Base-by-base conservation (phyloP, 1,140 invertebrate genomes). In the Zaprionus capensis region DNA sequence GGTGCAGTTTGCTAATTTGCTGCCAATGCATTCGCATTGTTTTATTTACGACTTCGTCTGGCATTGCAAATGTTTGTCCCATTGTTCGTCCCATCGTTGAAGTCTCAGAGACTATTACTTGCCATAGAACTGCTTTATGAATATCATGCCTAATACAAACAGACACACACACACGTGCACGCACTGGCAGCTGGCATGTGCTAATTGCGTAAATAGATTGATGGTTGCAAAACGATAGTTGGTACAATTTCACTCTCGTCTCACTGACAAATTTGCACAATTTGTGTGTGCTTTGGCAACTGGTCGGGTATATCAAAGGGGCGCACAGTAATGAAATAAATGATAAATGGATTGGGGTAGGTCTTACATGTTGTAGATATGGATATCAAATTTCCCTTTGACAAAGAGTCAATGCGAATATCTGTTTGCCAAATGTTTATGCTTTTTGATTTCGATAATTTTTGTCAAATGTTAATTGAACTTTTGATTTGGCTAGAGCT, bases 141-240 rank as follows among this genome's bases (percentile, higher is more conserved):
- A 76, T 76, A 65, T 61, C 68, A 76, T 24, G 51, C 20, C 41
- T 36, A 14, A 55, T 20, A 15, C 41, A 44, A 14, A 55, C 26
- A 53, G 26, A 55, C 26, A 53, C 44, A 36, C 36, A 58, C 14
- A 57, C 11, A 36, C 20, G 34, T 6, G 31, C 24, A 38, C 9
- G 22, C 20, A 44, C 11, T 55, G 36, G 24, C 41, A 41, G 24
- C 9, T 65, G 59, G 31, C 31, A 72, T 67, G 75, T 77, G 75
- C 64, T 73, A 77, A 74, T 77, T 77, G 64, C 56, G 70, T 49
- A 73, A 73, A 77, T 77, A 73, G 71, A 73, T 77, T 77, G 74
- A 77, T 77, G 71, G 28, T 68, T 58, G 14, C 38, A 46, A 44
- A 38, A 57, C 26, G 59, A 58, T 63, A 63, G 36, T 71, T 65